phyloP scores from a whole-genome alignment of 2,797 vertebrate species.

The Uromys caudimaculatus region DNA sequence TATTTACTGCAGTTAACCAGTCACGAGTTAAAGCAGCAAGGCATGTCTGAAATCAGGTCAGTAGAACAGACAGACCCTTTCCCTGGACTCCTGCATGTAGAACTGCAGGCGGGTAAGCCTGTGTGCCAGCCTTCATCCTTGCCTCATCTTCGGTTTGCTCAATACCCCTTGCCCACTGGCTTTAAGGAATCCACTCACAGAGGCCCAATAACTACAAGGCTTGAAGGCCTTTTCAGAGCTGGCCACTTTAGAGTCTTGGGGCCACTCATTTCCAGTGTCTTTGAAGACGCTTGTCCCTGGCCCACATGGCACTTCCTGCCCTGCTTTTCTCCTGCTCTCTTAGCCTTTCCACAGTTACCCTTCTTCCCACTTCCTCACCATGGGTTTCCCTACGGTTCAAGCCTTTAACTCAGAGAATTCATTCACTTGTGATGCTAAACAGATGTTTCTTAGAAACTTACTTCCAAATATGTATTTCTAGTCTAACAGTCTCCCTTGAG shows the following conservation, averaged over 20 bases:
- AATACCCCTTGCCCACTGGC: background rate
- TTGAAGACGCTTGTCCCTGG: background rate
- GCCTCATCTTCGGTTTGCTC: background rate
- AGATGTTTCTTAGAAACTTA: slow-evolving; percentile 50
- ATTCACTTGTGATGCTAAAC: slow-evolving; percentile 43
- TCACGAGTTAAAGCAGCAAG: slow-evolving; percentile 41
- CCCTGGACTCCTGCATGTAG: background rate
- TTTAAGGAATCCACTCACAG: slow-evolving; percentile 2
- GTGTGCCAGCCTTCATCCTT: background rate
- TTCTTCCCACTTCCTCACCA: background rate
- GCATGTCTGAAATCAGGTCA: slow-evolving; percentile 38
- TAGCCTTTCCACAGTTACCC: background rate
- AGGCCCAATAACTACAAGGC: background rate
- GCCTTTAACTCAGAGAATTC: slow-evolving; percentile 50
- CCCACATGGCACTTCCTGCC: background rate
- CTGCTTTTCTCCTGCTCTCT: background rate
- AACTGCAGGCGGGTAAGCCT: background rate
- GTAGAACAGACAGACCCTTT: background rate
- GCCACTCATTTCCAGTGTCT: background rate
- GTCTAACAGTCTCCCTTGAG: slow-evolving; percentile 42
- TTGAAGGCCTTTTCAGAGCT: background rate
- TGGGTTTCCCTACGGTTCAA: background rate
- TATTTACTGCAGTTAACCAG: slow-evolving; percentile 6
- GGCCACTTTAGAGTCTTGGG: background rate
- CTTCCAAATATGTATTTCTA: slow-evolving; percentile 48